A percentile compares a stretch with the other conserved stretches of the same genome.
Evolutionary conservation across 2,797 vertebrate species (phyloP).

Genomic region (Ctenopoma kingsleyae): DNA sequence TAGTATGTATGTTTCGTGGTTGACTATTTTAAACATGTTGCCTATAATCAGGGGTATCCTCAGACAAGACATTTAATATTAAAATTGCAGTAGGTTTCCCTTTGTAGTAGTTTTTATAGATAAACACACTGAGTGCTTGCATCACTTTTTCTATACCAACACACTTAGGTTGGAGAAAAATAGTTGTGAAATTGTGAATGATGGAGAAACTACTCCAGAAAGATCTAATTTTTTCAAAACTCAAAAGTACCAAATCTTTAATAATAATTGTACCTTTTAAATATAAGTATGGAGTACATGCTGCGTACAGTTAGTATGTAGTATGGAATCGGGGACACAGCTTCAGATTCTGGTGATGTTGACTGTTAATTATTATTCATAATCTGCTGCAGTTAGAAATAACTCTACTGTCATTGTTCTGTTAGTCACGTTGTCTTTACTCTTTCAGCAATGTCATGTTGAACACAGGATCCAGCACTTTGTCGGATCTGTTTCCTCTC

Average conservation of each 20-base stretch:
- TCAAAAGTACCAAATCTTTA: neutral
- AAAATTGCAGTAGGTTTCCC: no score
- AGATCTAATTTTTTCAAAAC: neutral
- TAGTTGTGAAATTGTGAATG: neutral
- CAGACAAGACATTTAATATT: no score
- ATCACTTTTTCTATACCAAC: no score
- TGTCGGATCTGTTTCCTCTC: constrained; percentile 16
- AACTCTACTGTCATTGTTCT: neutral
- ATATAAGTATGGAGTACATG: neutral
- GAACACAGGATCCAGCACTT: neutral
- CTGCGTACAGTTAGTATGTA: neutral
- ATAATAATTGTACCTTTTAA: neutral
- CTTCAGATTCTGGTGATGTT: neutral
- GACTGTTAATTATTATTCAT: constrained; percentile 34
- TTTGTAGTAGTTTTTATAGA: no score
- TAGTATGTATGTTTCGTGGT: no score
- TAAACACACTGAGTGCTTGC: neutral
- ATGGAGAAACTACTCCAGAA: neutral
- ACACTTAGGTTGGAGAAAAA: neutral
- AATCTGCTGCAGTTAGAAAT: neutral
- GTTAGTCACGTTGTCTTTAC: neutral
- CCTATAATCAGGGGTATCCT: no score
- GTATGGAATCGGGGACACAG: neutral
- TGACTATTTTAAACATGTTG: no score
- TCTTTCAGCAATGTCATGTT: neutral